Conservation (phyloP, 2,113 vertebrate genomes). For the Acinonyx jubatus region DNA sequence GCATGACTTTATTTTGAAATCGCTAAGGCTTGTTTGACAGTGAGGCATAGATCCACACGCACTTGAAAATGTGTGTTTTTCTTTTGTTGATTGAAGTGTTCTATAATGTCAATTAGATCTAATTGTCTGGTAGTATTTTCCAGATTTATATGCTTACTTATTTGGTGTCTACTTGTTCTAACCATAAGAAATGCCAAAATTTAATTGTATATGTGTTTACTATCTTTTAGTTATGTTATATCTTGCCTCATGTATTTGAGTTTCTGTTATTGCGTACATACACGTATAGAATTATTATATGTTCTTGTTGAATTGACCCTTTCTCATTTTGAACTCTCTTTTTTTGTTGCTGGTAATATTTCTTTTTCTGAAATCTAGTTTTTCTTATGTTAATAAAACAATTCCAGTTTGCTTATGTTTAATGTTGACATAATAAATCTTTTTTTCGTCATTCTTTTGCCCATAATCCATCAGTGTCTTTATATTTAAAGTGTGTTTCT, state of each 20-base stretch:
- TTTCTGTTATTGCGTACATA: background rate
- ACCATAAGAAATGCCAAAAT: background rate
- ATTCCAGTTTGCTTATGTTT: background rate
- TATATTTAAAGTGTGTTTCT: background rate
- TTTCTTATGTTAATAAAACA: background rate
- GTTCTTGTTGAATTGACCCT: background rate
- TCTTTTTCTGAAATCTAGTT: background rate
- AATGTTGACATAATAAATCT: background rate
- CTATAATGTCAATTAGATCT: background rate
- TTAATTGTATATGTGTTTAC: background rate
- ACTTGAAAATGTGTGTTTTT: background rate
- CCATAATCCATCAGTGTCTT: background rate
- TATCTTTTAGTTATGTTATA: background rate
- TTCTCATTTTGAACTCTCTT: background rate
- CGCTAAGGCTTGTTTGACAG: background rate
- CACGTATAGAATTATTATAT: background rate
- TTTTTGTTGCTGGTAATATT: background rate
- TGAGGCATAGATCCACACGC: background rate
- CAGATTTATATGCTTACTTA: background rate
- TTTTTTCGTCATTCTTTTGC: background rate
- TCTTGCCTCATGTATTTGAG: background rate
- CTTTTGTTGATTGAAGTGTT: background rate
- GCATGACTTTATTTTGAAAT: background rate
- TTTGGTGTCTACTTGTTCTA: background rate
- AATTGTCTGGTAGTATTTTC: background rate